A percentile compares a stretch with the other conserved stretches of the same genome.
Evolutionary conservation across 2,888 invertebrate species (phyloP).

Genomic region (Yponomeuta cagnagella): DNA sequence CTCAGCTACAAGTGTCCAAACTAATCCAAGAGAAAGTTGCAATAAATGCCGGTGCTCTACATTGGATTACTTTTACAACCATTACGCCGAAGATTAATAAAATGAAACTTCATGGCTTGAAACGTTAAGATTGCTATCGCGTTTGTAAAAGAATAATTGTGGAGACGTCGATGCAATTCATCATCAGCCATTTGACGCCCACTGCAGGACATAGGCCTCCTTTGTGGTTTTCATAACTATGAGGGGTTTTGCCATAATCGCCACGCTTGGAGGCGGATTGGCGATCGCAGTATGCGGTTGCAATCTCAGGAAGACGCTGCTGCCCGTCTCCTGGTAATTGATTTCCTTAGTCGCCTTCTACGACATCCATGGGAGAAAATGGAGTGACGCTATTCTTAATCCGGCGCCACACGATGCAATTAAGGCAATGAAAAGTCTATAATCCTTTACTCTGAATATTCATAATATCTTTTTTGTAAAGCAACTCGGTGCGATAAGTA

Average conservation of each 20-base stretch:
- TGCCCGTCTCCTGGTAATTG: too few species aligned
- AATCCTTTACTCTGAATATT: constrained; percentile 7
- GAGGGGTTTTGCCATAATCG: too few species aligned
- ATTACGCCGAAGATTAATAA: not conserved
- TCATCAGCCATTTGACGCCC: too few species aligned
- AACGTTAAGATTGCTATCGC: not conserved
- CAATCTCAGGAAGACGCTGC: too few species aligned
- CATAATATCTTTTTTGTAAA: constrained; percentile 11
- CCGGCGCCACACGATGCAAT: too few species aligned
- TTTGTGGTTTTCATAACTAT: too few species aligned
- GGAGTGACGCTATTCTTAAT: too few species aligned
- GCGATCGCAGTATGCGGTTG: too few species aligned
- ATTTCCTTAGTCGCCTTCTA: too few species aligned
- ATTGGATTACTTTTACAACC: not conserved
- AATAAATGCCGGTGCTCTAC: not conserved
- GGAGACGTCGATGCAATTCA: not conserved
- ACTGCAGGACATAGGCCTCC: too few species aligned
- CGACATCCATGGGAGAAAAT: too few species aligned
- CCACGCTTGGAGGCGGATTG: too few species aligned
- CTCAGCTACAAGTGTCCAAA: not conserved
- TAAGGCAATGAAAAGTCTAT: constrained; percentile 1
- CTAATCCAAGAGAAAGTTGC: not conserved
- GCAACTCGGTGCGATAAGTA: not conserved
- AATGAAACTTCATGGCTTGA: not conserved
- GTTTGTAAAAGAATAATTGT: not conserved